Evolutionary conservation across 1,140 invertebrate genomes (phyloP), one percentile per base, ranked within the genome.

Genomic region (Drosophila sulfurigaster): DNA sequence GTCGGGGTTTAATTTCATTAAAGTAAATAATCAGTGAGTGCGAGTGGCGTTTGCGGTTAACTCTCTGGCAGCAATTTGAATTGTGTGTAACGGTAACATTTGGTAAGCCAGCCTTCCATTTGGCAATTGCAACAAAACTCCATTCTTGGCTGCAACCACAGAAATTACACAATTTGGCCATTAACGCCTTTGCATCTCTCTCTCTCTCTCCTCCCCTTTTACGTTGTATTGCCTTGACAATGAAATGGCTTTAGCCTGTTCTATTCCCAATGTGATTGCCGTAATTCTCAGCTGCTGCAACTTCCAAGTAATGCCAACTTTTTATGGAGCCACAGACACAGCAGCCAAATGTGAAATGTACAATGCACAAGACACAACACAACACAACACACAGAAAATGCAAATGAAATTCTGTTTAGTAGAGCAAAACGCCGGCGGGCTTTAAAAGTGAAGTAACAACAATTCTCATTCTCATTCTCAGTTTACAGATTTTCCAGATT

Each of bases 151-250:
- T 65, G 52, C 5, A 48, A 52, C 73, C 79, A 78, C 70, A 81
- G 54, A 72, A 79, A 82, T 87, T 87, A 88, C 81, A 89, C 85
- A 89, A 89, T 89, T 89, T 85, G 81, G 75, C 78, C 67, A 89
- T 89, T 89, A 89, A 89, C 85, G 83, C 85, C 83, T 73, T 74
- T 35, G 51, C 20, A 8, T 38, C 32, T 32, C 32, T 32, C 32
- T 16, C 16, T 15, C 45, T 15, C 11, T 38, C 59, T 3, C 20
- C 13, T 51, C 32, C 30, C 28, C 13, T 7, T 28, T 35, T 51
- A 52, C 49, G 67, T 62, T 65, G 62, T 65, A 58, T 83, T 79
- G 75, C 85, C 85, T 88, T 89, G 85, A 81, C 85, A 89, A 89
- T 89, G 78, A 89, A 89, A 89, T 81, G 74, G 68, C 75, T 68